Percentiles rank a stretch among this genome's conserved stretches.
Evolutionary conservation across 2,888 invertebrate species (phyloP).

Genomic region (Cephus pulcher): DNA sequence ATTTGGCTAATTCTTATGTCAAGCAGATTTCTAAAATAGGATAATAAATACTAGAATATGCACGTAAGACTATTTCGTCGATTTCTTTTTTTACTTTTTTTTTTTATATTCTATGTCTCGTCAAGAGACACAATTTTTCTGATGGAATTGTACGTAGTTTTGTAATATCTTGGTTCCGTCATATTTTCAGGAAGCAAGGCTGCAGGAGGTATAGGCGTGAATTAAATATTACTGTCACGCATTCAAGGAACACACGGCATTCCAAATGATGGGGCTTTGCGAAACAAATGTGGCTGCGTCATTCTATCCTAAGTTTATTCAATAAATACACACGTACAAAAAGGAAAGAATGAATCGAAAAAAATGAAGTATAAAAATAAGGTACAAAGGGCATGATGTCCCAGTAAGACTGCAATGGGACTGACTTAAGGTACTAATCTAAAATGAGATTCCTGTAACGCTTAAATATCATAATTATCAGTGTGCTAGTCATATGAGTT

Average conservation of each 20-base stretch:
- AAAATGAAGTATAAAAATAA: not conserved
- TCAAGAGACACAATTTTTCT: not conserved
- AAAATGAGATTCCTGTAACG: not conserved
- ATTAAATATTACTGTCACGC: conserved; percentile 3
- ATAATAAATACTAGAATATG: not conserved
- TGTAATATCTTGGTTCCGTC: not conserved
- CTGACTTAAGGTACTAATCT: not conserved
- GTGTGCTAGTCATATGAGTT: not conserved
- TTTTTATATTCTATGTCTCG: not conserved
- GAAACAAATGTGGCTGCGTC: not conserved
- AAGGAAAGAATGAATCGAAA: not conserved
- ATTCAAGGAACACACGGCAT: not conserved
- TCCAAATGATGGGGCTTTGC: not conserved
- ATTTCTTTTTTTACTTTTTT: not conserved
- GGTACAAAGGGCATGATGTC: not conserved
- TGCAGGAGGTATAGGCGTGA: not conserved
- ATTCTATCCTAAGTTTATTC: not conserved
- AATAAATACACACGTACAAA: conserved; percentile 7
- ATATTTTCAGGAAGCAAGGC: not conserved
- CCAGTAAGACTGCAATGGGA: not conserved
- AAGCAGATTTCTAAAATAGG: not conserved
- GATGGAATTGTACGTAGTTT: not conserved
- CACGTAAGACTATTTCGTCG: not conserved
- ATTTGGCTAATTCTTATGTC: not conserved
- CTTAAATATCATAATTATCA: not conserved